Evolutionary conservation across 1,140 invertebrate genomes (phyloP), one percentile per base, ranked within the genome.

Genomic region (Oreohelix idahoensis): DNA sequence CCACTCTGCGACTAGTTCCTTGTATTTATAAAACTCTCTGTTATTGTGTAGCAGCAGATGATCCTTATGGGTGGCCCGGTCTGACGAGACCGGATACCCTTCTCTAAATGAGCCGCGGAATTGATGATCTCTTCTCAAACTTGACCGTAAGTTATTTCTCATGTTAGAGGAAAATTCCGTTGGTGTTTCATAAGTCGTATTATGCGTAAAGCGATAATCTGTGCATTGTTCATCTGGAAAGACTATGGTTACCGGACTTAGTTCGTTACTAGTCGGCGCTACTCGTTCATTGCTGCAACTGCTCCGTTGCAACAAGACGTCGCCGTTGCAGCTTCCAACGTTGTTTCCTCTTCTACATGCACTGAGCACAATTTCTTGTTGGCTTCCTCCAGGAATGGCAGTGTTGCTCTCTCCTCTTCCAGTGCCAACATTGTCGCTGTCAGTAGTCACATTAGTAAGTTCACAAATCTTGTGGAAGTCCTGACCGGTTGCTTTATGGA

Each of bases 1-100:
- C 98, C 98, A 99, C 93, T 99, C 98, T 49, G 89, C 87, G n/a
- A 89, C 86, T 29, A 81, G 66, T 38, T 81, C 53, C 58, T 79
- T 58, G 78, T 79, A 79, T 32, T 29, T 42, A 38, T 79, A 49
- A 79, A 78, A 78, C 75, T 78, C 75, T 32, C 1, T 15, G 49
- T 78, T 49, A 23, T 8, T 53, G 11, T n/a, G 42, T 11, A 23
- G 49, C 75, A 58, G 10, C 11, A 17, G 29, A n/a, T 58, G 75
- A 53, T 17, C n/a, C 5, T 20, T 51, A 39, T 78, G 49, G 8
- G 49, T 32, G 1, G 42, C 10, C 32, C 45, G 29, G 45, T 58
- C 29, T 32, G 49, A 4, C 10, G n/a, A 26, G 8, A 53, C 45
- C 0, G 75, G 75, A 58, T 39, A 78, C 8, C 75, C 75, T 36